Conservation (phyloP, 2,113 vertebrate species). For the Fulmarus glacialis region DNA sequence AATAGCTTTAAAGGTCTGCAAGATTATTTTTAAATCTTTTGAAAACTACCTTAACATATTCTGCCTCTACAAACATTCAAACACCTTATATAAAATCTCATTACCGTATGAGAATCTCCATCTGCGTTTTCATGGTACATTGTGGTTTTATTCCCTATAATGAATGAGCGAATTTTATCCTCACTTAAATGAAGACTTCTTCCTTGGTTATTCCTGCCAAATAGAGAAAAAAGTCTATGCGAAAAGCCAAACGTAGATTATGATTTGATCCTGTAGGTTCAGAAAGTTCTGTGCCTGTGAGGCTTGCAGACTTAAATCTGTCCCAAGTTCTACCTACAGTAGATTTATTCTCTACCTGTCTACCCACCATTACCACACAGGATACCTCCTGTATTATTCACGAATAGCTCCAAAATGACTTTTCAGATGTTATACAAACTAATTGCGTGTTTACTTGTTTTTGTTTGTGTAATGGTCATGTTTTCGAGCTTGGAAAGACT, state of each 20-base stretch:
- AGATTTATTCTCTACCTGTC: not conserved
- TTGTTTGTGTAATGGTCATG: not conserved
- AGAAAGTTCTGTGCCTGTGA: not conserved
- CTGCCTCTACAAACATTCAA: not conserved
- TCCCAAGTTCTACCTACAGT: not conserved
- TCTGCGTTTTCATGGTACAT: not conserved
- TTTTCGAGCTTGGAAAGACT: not conserved
- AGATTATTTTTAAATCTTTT: not conserved
- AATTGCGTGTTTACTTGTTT: not conserved
- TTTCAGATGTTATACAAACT: not conserved
- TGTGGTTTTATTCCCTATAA: not conserved
- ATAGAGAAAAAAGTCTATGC: not conserved
- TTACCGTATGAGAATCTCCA: not conserved
- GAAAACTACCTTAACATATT: not conserved
- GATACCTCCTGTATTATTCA: not conserved
- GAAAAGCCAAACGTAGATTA: not conserved
- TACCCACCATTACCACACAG: not conserved
- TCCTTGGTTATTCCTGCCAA: not conserved
- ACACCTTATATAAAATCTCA: not conserved
- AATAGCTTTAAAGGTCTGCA: constrained; percentile 4
- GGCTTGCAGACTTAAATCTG: not conserved
- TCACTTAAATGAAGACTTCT: not conserved
- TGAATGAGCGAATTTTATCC: not conserved
- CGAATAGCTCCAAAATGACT: not conserved
- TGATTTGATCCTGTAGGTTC: not conserved